phyloP scores from a whole-genome alignment of 2,797 vertebrate genomes.

The Lepus townsendii region DNA sequence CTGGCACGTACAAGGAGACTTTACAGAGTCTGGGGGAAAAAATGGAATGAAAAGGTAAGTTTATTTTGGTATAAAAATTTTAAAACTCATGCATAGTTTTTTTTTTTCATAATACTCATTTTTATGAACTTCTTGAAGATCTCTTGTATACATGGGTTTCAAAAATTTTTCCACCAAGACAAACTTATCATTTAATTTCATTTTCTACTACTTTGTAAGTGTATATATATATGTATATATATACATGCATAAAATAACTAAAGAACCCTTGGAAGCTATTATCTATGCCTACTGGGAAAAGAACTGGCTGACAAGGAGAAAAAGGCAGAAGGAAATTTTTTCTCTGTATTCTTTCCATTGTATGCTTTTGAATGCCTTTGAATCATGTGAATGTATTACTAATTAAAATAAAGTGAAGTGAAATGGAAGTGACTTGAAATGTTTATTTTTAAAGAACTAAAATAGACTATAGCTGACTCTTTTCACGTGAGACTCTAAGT shows the following conservation, averaged over 20 bases:
- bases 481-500: background rate
- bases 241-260: background rate
- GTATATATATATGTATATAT: background rate
- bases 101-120: too few relatives aligned
- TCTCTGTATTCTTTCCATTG: background rate
- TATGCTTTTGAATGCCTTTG: slow-evolving; percentile 23
- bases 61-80: too few relatives aligned
- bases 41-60: too few relatives aligned
- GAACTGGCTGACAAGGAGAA: background rate
- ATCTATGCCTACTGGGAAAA: background rate
- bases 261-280: background rate
- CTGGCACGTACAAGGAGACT: background rate
- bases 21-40: too few relatives aligned
- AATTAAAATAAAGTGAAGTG: slow-evolving; percentile 18
- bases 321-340: background rate
- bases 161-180: too few relatives aligned
- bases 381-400: background rate
- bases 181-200: too few relatives aligned
- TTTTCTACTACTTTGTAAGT: background rate
- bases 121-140: too few relatives aligned
- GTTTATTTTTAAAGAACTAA: slow-evolving; percentile 7
- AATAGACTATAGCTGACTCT: background rate
- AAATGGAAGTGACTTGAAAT: background rate
- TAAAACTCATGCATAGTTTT: too few relatives aligned
- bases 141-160: too few relatives aligned